phyloP scores from a whole-genome alignment of 2,113 vertebrate species.

The Dolichotis patagonum region DNA sequence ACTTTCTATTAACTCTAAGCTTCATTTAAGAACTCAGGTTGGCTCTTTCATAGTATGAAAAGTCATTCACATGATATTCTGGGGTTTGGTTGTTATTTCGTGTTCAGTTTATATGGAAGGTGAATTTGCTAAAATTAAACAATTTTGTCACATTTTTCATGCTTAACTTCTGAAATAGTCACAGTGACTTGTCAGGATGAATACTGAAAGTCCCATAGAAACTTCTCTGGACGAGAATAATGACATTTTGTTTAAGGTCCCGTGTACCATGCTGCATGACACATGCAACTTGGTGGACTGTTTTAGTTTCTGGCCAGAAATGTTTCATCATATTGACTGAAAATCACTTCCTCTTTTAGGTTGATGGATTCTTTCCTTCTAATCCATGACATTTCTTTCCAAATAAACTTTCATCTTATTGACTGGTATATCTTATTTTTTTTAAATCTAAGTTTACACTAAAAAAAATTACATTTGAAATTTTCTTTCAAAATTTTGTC shows the following conservation, averaged over 20 bases:
- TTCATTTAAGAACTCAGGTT: not conserved
- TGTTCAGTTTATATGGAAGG: not conserved
- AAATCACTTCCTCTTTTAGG: not conserved
- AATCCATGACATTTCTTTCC: not conserved
- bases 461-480: not conserved
- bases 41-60: not conserved
- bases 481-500: not conserved
- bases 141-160: not conserved
- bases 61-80: not conserved
- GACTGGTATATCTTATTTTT: slow-evolving; percentile 12
- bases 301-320: not conserved
- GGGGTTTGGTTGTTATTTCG: not conserved
- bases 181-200: not conserved
- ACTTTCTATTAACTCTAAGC: not conserved
- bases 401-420: not conserved
- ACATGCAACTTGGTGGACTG: not conserved
- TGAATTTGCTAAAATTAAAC: slow-evolving; percentile 22
- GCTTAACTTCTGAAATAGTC: slow-evolving; percentile 12
- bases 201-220: not conserved
- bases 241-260: not conserved
- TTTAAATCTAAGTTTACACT: not conserved
- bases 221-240: not conserved
- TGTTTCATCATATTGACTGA: not conserved
- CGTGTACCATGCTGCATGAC: not conserved
- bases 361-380: not conserved